Conservation (phyloP, 2,888 invertebrate genomes). For the Trichogramma dendrolimi region DNA sequence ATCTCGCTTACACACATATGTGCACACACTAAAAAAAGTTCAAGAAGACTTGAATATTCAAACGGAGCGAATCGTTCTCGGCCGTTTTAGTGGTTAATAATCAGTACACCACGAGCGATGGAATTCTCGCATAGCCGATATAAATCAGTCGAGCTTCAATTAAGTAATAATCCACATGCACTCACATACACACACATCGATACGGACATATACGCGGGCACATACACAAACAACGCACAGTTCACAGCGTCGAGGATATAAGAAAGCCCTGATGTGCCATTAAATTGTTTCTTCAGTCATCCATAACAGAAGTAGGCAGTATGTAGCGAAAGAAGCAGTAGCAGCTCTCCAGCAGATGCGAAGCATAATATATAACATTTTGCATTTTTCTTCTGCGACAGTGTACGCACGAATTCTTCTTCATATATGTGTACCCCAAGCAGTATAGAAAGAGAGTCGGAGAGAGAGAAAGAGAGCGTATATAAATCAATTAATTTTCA, state of each 20-base stretch:
- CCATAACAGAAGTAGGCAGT: too few relatives aligned
- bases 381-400: too few relatives aligned
- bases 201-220: too few relatives aligned
- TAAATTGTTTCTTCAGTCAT: constrained; percentile 16
- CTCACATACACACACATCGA: not conserved
- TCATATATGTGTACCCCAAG: not conserved
- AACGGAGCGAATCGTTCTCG: not conserved
- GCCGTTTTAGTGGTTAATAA: constrained; percentile 19
- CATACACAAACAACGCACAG: too few relatives aligned
- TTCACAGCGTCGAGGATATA: too few relatives aligned
- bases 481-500: constrained; percentile 52
- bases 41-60: constrained; percentile 14
- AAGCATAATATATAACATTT: too few relatives aligned
- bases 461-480: not conserved
- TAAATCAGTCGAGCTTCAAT: constrained; percentile 31
- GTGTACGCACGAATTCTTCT: too few relatives aligned
- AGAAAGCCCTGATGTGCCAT: not conserved
- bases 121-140: constrained; percentile 22
- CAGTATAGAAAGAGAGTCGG: not conserved
- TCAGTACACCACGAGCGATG: constrained; percentile 7
- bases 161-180: constrained; percentile 27
- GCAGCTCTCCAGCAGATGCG: too few relatives aligned
- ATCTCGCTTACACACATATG: too few relatives aligned
- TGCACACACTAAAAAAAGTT: too few relatives aligned
- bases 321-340: too few relatives aligned